These are phyloP conservation scores for Lutjanus argentimaculatus DNA, from an alignment of 2,797 vertebrate species.

Conservation along the genomic window DNA sequence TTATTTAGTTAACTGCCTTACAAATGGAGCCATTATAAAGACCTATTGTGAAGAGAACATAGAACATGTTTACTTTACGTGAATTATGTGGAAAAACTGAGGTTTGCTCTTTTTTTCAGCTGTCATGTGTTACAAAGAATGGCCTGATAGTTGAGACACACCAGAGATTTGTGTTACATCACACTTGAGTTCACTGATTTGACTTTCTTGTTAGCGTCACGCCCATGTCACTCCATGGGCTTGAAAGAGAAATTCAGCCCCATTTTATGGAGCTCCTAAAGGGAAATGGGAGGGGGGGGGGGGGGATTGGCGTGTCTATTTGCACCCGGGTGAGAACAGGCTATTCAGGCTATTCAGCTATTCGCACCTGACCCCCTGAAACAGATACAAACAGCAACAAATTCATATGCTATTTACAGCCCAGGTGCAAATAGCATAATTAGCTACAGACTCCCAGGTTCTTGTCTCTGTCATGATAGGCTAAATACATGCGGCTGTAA, in stretches of 20 bases:
- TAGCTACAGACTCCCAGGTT: too few relatives aligned
- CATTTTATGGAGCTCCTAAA: too few relatives aligned
- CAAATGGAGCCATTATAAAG: not conserved
- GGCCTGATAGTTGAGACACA: slow-evolving; percentile 12
- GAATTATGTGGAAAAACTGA: slow-evolving; percentile 17
- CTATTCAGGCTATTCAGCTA: too few relatives aligned
- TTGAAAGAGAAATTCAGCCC: not conserved
- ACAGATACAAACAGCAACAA: too few relatives aligned
- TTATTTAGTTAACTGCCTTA: not conserved
- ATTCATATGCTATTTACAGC: too few relatives aligned
- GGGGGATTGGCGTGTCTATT: too few relatives aligned
- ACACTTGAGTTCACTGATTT: not conserved
- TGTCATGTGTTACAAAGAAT: slow-evolving; percentile 7
- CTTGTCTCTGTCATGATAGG: too few relatives aligned
- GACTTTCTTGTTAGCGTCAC: slow-evolving; percentile 5
- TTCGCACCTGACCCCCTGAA: too few relatives aligned
- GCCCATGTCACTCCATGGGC: not conserved
- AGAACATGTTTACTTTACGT: slow-evolving; percentile 11
- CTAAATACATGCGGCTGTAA: too few relatives aligned
- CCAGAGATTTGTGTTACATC: slow-evolving; percentile 23
- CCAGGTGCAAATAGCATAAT: too few relatives aligned
- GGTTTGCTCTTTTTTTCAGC: slow-evolving; percentile 10
- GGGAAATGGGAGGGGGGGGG: too few relatives aligned
- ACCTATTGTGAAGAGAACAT: not conserved
- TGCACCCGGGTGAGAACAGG: too few relatives aligned